These are phyloP conservation scores for Ommatoiulus sabulosus DNA, from an alignment of 2,888 invertebrate species.

Conservation along the genomic window DNA sequence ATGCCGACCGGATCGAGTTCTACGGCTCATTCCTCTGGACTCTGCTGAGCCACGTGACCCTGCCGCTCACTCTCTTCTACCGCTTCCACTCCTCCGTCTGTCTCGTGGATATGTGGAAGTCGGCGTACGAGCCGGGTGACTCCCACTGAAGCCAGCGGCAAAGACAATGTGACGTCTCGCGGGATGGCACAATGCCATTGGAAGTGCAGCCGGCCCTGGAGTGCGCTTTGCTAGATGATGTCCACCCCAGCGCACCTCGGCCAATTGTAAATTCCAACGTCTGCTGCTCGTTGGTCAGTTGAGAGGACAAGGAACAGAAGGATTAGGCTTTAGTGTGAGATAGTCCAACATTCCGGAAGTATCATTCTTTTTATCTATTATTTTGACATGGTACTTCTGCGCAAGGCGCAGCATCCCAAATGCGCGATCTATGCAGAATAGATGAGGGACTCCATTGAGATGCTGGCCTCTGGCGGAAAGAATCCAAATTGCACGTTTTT, in stretches of 20 bases:
- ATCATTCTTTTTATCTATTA: neutral
- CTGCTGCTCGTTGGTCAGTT: neutral
- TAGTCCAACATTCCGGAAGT: conserved; percentile 23
- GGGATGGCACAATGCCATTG: neutral
- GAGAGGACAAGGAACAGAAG: neutral
- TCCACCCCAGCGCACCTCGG: neutral
- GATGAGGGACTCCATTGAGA: too few species aligned
- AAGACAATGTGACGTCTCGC: neutral
- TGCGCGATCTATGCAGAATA: too few species aligned
- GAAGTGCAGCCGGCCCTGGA: conserved; percentile 8
- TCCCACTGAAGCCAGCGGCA: neutral
- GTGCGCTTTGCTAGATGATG: neutral
- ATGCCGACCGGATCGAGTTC: conserved; percentile 74
- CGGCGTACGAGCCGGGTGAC: conserved; percentile 76
- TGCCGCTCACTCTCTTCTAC: conserved; percentile 82
- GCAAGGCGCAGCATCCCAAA: too few species aligned
- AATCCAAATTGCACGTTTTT: too few species aligned
- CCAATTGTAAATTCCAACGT: neutral
- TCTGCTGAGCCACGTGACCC: conserved; percentile 78
- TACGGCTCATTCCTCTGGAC: conserved; percentile 80
- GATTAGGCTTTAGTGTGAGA: neutral
- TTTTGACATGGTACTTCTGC: too few species aligned
- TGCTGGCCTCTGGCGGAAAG: too few species aligned
- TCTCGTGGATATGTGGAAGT: conserved; percentile 82
- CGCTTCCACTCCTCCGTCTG: conserved; percentile 84